Conservation (phyloP, 2,888 invertebrate species). For the Plutella xylostella region DNA sequence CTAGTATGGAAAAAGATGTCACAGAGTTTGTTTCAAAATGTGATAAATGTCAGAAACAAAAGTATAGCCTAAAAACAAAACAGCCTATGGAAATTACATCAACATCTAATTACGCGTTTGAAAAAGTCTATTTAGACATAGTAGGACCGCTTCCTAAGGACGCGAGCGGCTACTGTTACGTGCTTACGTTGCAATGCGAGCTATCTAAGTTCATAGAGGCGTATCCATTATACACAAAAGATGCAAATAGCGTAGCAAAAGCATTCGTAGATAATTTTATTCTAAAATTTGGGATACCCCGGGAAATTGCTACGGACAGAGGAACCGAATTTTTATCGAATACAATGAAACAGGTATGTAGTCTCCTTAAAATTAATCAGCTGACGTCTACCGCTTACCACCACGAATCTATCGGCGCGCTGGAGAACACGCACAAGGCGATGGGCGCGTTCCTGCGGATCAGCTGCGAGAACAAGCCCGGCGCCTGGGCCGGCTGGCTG, state of each 20-base stretch:
- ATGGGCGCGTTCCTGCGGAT: neutral
- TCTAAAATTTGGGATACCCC: neutral
- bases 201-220: slow-evolving; percentile 3
- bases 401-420: neutral
- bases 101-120: neutral
- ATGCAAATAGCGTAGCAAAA: neutral
- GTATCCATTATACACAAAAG: neutral
- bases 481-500: neutral
- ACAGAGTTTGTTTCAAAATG: neutral
- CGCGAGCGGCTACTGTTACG: neutral
- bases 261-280: slow-evolving; percentile 3
- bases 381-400: neutral
- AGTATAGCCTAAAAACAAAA: neutral
- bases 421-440: neutral
- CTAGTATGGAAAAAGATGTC: neutral
- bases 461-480: neutral
- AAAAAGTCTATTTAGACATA: neutral
- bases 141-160: neutral
- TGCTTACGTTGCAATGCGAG: slow-evolving; percentile 2
- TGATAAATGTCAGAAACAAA: neutral
- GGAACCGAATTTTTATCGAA: neutral
- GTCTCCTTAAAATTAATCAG: neutral
- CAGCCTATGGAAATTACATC: slow-evolving; percentile 4
- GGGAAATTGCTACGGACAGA: neutral
- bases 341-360: slow-evolving; percentile 1